Evolutionary conservation across 53 echinoderm and acorn worm species (phyloP), one percentile per base, ranked within the genome.

Genomic region (Stichopus horrens): DNA sequence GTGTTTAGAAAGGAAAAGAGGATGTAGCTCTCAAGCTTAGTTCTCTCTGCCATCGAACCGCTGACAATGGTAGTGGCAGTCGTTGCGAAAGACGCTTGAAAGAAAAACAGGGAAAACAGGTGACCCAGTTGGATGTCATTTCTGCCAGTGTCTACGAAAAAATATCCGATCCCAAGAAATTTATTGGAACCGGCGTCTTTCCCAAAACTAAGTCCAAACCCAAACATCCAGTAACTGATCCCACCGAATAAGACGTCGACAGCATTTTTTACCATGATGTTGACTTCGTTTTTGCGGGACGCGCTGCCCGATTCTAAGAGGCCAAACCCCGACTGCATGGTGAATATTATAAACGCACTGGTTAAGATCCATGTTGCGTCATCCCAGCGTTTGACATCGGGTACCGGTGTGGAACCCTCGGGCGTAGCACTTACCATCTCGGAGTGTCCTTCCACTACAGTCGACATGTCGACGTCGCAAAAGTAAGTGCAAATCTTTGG

Each of bases 321-420:
- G 14, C 96, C 96, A 78, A 96, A 96, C 5, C 96, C 96, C n/a
- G 96, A 95, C 79, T 95, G 96, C 96, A 96, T 96, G 53, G 96
- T 96, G 74, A 96, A 96, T 52, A 96, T 96, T n/a, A 95, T 95
- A 74, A 96, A 96, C 67, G 95, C 92, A 80, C 93, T 96, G 52
- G 96, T 95, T 2, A 95, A 78, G 54, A 96, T 93, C 96, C 95
- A 96, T 4, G 96, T 96, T 0, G 96, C 92, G 81, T 96, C 96
- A 53, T 96, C 96, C 94, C 95, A 95, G 10, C 87, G 87, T 85
- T 37, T 85, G 5, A 85, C 51, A 52, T 65, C 85, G 4, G 57
- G 57, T 18, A 16, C 59, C 59, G 8, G 59, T 59, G 59, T 59
- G 11, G 59, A 11, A 59, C 8, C 4, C 59, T 59, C 8, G 11